Percentiles rank a stretch among this genome's conserved stretches.
Evolutionary conservation across 2,113 vertebrate genomes (phyloP).

Genomic region (Perca flavescens): DNA sequence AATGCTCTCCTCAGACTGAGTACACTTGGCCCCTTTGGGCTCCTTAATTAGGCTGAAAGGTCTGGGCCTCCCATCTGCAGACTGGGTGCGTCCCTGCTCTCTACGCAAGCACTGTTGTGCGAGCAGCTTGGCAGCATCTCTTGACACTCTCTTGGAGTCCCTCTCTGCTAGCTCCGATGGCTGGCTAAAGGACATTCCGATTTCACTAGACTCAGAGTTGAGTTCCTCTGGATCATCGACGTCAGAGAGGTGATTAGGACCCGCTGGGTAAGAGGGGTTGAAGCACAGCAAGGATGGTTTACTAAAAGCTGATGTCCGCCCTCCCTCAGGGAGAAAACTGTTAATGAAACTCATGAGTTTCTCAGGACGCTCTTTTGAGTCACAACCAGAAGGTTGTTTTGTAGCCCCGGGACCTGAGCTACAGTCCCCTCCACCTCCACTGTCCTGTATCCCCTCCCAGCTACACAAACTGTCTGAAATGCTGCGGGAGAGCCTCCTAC

Average conservation of each 20-base stretch:
- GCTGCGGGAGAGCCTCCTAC: conserved; percentile 87
- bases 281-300: conserved; percentile 75
- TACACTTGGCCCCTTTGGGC: conserved; percentile 82
- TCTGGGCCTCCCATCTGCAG: conserved; percentile 82
- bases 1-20: conserved; percentile 89
- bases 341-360: conserved; percentile 86
- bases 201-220: conserved; percentile 84
- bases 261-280: conserved; percentile 59
- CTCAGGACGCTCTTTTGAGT: conserved; percentile 87
- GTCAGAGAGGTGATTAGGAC: conserved; percentile 85
- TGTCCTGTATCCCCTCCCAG: conserved; percentile 83
- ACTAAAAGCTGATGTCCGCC: conserved; percentile 71
- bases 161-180: conserved; percentile 77
- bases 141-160: conserved; percentile 73
- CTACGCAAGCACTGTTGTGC: conserved; percentile 70
- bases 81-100: conserved; percentile 78
- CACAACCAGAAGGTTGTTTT: conserved; percentile 68
- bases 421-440: conserved; percentile 60
- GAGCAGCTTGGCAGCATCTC: conserved; percentile 73
- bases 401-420: conserved; percentile 47
- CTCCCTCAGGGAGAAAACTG: conserved; percentile 83
- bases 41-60: conserved; percentile 87
- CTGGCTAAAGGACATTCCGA: conserved; percentile 78
- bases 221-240: conserved; percentile 87
- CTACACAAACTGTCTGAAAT: conserved; percentile 91